Evolutionary conservation across 2,797 vertebrate genomes (phyloP).

Genomic region (Lepus oiostolus): DNA sequence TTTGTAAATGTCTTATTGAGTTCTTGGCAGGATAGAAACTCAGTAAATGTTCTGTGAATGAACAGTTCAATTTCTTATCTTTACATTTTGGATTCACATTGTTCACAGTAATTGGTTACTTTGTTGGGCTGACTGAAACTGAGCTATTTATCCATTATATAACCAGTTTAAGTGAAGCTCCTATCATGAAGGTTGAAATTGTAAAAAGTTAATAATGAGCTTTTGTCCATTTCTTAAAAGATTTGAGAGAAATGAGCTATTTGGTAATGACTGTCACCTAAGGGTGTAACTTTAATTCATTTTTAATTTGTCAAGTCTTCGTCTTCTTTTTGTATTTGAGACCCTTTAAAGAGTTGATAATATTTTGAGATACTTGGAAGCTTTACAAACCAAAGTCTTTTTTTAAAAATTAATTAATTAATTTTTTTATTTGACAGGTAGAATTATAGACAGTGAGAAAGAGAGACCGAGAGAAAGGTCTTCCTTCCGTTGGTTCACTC

Average conservation of each 20-base stretch:
- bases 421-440: too few relatives aligned
- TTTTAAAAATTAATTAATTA: background rate
- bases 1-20: background rate
- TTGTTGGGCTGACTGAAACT: conserved; percentile 37
- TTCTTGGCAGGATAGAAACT: conserved; percentile 26
- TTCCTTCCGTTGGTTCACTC: too few relatives aligned
- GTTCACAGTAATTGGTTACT: conserved; percentile 46
- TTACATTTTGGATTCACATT: conserved; percentile 53
- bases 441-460: too few relatives aligned
- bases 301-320: conserved; percentile 58
- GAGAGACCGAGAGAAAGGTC: too few relatives aligned
- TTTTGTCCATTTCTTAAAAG: conserved; percentile 51
- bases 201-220: conserved; percentile 25
- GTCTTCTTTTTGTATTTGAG: conserved; percentile 49
- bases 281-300: conserved; percentile 32
- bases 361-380: conserved; percentile 24
- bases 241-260: conserved; percentile 49
- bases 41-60: background rate
- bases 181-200: conserved; percentile 53
- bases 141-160: background rate
- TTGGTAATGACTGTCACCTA: conserved; percentile 43
- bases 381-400: conserved; percentile 36
- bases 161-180: conserved; percentile 44
- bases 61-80: conserved; percentile 31
- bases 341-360: conserved; percentile 33